Base-by-base conservation (phyloP, 1,140 invertebrate species). In the Drosophila micromelanica region DNA sequence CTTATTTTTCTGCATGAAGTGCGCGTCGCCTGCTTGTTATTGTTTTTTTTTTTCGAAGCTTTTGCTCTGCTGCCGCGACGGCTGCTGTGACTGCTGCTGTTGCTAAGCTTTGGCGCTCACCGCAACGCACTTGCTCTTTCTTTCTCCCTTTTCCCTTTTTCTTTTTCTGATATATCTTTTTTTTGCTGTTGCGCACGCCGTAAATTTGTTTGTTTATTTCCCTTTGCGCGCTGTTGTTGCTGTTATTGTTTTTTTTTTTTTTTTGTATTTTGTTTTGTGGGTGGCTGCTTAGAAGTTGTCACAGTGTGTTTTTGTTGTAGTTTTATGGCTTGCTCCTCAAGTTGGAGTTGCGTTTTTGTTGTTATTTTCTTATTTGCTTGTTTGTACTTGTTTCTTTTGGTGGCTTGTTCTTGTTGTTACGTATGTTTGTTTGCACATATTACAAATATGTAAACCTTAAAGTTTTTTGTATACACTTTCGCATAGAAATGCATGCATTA, bases 1-100 rank as follows among this genome's bases (percentile, higher is more conserved):
- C 78, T 76, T 87, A 71, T 73, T 78, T 60, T 78, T 78, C 79
- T 75, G 82, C 82, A 85, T 86, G 72, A 82, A 79, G 82, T 76
- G 60, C 65, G 81, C 52, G 59, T 54, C 30, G 20, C 32, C 67
- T 38, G 15, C 51, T 74, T 43, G 17, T 56, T 67, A 5, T 40
- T 72, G 2, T 60, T 71, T 9, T 8, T 56, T 56, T 27, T 52
- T 38, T 51, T 35, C 4, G 27, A 48, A 62, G 57, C 57, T 63
- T 63, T 63, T 63, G 13, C 23, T 64, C 17, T 30, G 48, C 27
- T 32, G 11, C 23, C 9, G n/a, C 23, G 32, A 7, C 35, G 57
- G 35, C 35, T 3, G 35, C 35, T 9, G 3, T 8, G 8, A 8
- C 35, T 11, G 35, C 35, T 37, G 67, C 37, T 67, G 12, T 52